phyloP scores from a whole-genome alignment of 2,888 invertebrate genomes.

The Yponomeuta evonymella region DNA sequence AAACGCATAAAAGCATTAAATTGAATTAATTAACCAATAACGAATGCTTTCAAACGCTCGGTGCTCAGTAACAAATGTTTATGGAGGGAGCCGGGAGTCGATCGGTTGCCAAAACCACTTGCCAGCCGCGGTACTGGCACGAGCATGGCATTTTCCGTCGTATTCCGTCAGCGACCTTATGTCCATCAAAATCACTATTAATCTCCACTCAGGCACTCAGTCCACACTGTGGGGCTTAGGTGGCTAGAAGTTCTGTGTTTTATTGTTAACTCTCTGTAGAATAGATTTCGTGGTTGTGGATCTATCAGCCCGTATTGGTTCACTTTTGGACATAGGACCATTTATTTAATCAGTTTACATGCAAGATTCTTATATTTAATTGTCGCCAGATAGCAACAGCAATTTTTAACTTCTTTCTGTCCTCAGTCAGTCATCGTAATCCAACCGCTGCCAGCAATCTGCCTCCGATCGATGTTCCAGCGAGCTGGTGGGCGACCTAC shows the following conservation, averaged over 20 bases:
- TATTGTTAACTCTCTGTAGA: not conserved
- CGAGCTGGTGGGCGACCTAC: too few relatives aligned
- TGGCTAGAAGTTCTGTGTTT: not conserved
- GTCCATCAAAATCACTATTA: conserved; percentile 63
- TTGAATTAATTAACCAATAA: not conserved
- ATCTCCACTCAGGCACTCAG: conserved; percentile 35
- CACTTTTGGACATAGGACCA: too few relatives aligned
- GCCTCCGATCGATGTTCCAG: not conserved
- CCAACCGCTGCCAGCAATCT: not conserved
- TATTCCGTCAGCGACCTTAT: conserved; percentile 17
- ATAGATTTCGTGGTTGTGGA: not conserved
- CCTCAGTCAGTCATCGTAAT: too few relatives aligned
- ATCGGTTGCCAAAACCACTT: not conserved
- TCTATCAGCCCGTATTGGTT: too few relatives aligned
- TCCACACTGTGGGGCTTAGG: not conserved
- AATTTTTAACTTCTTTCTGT: too few relatives aligned
- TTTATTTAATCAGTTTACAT: too few relatives aligned
- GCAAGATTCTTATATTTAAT: too few relatives aligned
- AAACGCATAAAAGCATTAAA: not conserved
- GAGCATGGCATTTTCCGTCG: not conserved
- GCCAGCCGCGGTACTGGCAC: not conserved
- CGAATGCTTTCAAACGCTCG: not conserved
- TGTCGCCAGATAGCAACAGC: too few relatives aligned
- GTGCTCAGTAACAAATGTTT: not conserved
- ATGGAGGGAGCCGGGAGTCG: not conserved